Evolutionary conservation across 2,113 vertebrate species (phyloP), one percentile per base, ranked within the genome.

Genomic region (Oenanthe oenanthe): DNA sequence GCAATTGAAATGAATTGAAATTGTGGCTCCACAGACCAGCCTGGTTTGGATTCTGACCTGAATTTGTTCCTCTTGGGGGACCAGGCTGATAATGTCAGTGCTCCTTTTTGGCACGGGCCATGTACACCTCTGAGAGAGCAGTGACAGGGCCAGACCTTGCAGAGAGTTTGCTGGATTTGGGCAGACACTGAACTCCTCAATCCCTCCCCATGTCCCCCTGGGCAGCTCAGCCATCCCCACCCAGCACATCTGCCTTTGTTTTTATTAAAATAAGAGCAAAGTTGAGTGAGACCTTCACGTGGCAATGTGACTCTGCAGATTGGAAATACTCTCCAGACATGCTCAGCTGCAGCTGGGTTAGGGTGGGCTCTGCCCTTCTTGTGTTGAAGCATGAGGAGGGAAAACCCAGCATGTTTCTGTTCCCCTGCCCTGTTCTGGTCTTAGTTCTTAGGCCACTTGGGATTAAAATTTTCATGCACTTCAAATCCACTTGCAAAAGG

Each of bases 51-150:
- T n/a, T 54, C 56, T 17, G 36, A 65, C 18, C 47, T 28, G 12
- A 50, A 14, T 54, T 80, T 42, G 14, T 68, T 79, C 50, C 32
- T 45, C 13, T 11, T 54, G 50, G 20, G 17, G 24, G 18, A 42
- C 48, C 21, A 43, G 53, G 42, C 34, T 82, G 42, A 62, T 40
- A 24, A 62, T 36, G 13, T 24, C 34, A 32, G 36, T 32, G 22
- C 3, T 12, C 21, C 12, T 74, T 73, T 73, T 40, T 11, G 36
- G 12, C 0, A 0, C 3, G 3, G 38, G 13, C 38, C 7, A 19
- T 1, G 0, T 24, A 9, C 15, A 57, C 12, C 24, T 79, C 56
- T 38, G 29, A 48, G 40, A 54, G 29, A 68, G 51, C 1, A 48
- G 43, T 42, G 43, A n/a, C 14, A 47, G 50, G 54, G 34, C 10